phyloP scores from a whole-genome alignment of 2,888 invertebrate species.

The Noctua janthe region DNA sequence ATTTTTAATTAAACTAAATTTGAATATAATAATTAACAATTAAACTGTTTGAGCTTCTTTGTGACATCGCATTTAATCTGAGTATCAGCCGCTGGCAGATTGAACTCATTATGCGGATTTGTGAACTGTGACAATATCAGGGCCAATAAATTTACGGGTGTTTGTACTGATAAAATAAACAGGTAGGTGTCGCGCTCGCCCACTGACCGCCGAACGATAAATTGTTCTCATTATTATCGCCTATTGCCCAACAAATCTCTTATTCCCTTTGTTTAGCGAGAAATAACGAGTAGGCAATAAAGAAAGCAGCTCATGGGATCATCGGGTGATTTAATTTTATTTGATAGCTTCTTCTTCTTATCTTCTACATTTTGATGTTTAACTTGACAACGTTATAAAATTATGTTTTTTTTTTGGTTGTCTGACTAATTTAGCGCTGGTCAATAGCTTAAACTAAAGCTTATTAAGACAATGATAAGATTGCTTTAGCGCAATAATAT shows the following conservation, averaged over 20 bases:
- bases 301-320: constrained; percentile 16
- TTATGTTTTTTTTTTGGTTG: neutral
- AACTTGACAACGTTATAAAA: neutral
- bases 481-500: neutral
- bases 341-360: neutral
- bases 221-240: constrained; percentile 63
- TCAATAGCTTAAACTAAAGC: neutral
- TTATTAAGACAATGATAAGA: neutral
- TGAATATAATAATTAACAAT: constrained; percentile 33
- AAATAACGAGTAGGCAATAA: constrained; percentile 39
- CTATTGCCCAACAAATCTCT: constrained; percentile 57
- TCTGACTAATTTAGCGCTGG: neutral
- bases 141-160: constrained; percentile 81
- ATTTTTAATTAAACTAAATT: neutral
- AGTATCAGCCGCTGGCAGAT: constrained; percentile 77
- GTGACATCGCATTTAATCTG: constrained; percentile 70
- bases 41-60: constrained; percentile 32
- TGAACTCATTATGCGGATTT: constrained; percentile 82
- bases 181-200: constrained; percentile 69
- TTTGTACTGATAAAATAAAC: constrained; percentile 81
- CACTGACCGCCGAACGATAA: constrained; percentile 65
- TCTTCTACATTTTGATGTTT: neutral
- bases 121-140: constrained; percentile 81
- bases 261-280: constrained; percentile 41
- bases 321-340: constrained; percentile 30